Evolutionary conservation across 2,888 invertebrate species (phyloP).

Genomic region (Lithosia quadra): DNA sequence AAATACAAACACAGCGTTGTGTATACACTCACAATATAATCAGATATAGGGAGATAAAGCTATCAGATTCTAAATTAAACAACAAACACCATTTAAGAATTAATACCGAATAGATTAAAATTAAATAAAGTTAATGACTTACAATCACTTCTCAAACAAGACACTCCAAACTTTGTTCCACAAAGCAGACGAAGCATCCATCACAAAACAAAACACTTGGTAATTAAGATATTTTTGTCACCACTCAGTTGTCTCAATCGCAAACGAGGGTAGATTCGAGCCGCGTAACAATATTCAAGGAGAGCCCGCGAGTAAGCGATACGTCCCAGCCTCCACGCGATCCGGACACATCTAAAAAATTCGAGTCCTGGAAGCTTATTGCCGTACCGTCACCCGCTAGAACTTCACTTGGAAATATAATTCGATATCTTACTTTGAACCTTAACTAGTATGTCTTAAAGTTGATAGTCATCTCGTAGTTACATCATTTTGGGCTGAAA

Average conservation of each 20-base stretch:
- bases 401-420: constrained; percentile 52
- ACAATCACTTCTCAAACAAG: constrained; percentile 48
- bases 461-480: constrained; percentile 35
- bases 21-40: neutral
- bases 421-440: constrained; percentile 5
- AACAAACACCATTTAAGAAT: constrained; percentile 26
- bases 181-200: constrained; percentile 57
- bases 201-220: constrained; percentile 56
- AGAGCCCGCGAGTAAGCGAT: constrained; percentile 52
- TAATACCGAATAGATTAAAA: constrained; percentile 38
- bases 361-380: constrained; percentile 82
- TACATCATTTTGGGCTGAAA: constrained; percentile 49
- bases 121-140: constrained; percentile 55
- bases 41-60: neutral
- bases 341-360: constrained; percentile 83
- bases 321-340: constrained; percentile 76
- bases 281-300: constrained; percentile 65
- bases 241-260: constrained; percentile 43
- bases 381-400: constrained; percentile 73
- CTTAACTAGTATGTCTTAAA: neutral
- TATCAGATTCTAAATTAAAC: neutral
- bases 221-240: constrained; percentile 56
- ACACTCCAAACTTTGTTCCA: constrained; percentile 55
- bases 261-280: constrained; percentile 46
- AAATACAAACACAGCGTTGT: neutral